phyloP scores from a whole-genome alignment of 2,888 invertebrate species.

The Bibio marci region DNA sequence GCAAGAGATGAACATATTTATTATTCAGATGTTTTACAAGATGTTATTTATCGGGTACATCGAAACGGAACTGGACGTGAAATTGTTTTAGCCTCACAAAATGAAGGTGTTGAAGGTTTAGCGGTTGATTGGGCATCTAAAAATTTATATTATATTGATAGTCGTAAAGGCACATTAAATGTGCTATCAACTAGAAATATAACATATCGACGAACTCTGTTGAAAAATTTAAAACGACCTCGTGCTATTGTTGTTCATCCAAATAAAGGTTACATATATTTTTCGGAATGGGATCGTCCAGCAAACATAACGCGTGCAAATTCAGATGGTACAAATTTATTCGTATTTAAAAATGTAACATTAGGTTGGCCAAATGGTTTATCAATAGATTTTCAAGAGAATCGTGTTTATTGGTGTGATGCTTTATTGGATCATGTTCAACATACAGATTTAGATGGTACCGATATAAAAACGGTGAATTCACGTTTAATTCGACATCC shows the following conservation, averaged over 20 bases:
- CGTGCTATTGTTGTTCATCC: slow-evolving; percentile 95
- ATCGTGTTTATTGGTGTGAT: slow-evolving; percentile 94
- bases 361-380: slow-evolving; percentile 96
- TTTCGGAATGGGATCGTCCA: slow-evolving; percentile 91
- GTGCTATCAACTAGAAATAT: slow-evolving; percentile 79
- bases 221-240: slow-evolving; percentile 80
- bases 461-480: slow-evolving; percentile 76
- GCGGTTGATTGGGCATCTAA: slow-evolving; percentile 94
- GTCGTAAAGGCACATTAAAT: slow-evolving; percentile 83
- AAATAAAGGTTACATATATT: slow-evolving; percentile 84
- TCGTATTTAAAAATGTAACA: slow-evolving; percentile 78
- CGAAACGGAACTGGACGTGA: slow-evolving; percentile 65
- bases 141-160: slow-evolving; percentile 89
- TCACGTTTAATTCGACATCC: slow-evolving; percentile 76
- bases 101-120: slow-evolving; percentile 91
- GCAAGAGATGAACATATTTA: slow-evolving; percentile 81
- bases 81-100: slow-evolving; percentile 86
- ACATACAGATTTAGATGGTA: slow-evolving; percentile 79
- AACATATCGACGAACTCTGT: slow-evolving; percentile 61
- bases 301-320: slow-evolving; percentile 90
- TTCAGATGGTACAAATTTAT: slow-evolving; percentile 72
- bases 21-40: slow-evolving; percentile 92
- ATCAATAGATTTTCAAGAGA: slow-evolving; percentile 74
- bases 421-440: slow-evolving; percentile 91
- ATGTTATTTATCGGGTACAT: slow-evolving; percentile 76